Evolutionary conservation across 1,140 invertebrate genomes (phyloP).

Genomic region (Marisa cornuarietis): DNA sequence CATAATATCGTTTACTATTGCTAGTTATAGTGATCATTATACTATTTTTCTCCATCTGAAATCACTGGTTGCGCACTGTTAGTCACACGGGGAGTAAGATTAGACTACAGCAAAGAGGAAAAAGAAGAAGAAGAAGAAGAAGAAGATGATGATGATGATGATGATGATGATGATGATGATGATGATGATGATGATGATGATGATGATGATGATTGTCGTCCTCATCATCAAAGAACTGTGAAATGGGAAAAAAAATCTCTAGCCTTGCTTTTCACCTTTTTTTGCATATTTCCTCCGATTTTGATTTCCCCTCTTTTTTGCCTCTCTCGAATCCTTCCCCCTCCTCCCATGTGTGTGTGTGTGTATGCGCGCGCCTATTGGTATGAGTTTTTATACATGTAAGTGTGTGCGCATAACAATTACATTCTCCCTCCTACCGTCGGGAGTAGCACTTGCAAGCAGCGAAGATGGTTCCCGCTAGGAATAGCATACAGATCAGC

Average conservation of each 20-base stretch:
- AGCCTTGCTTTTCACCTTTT: background rate
- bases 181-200: background rate
- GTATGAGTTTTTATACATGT: background rate
- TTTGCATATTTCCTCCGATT: too few species aligned
- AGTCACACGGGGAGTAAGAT: too few species aligned
- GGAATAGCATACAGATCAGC: background rate
- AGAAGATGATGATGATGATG: background rate
- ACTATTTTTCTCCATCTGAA: too few species aligned
- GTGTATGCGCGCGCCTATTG: background rate
- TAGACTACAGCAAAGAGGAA: background rate
- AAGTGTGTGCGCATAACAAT: background rate
- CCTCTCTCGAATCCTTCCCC: background rate
- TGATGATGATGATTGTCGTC: background rate
- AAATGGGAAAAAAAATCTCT: background rate
- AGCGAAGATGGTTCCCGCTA: background rate
- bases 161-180: background rate
- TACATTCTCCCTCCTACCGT: background rate
- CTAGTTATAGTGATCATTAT: too few species aligned
- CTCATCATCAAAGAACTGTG: background rate
- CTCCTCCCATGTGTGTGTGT: background rate
- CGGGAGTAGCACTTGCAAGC: background rate
- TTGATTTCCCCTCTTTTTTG: background rate
- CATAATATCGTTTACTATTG: too few species aligned
- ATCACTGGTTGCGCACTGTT: too few species aligned
- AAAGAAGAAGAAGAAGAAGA: too few species aligned